Conservation (phyloP, 2,888 invertebrate species). For the Caenorhabditis afra region DNA sequence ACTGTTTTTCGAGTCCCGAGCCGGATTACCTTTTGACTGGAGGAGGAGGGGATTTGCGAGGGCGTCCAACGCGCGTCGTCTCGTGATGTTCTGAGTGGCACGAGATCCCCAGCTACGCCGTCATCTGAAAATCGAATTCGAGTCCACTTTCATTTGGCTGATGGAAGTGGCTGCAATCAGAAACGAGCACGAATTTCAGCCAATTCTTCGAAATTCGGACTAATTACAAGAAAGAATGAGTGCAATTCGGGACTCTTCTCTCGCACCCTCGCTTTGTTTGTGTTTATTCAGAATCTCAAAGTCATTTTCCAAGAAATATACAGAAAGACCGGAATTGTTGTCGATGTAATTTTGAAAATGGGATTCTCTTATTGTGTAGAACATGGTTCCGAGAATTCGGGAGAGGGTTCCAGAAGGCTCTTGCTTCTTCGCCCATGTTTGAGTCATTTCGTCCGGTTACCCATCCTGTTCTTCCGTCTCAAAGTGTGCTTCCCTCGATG, state of each 20-base stretch:
- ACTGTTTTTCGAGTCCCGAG: slow-evolving; percentile 6
- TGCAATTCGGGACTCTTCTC: neutral
- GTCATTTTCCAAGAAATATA: too few species aligned
- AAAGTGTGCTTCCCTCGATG: slow-evolving; percentile 13
- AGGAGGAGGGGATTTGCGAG: neutral
- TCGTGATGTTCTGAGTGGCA: slow-evolving; percentile 13
- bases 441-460: slow-evolving; percentile 24
- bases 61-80: neutral
- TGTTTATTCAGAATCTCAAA: neutral
- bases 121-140: slow-evolving; percentile 9
- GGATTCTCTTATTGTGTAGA: too few species aligned
- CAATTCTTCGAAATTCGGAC: neutral
- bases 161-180: slow-evolving; percentile 14
- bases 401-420: too few species aligned
- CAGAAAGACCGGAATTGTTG: too few species aligned
- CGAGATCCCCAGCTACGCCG: neutral
- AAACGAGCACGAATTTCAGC: neutral
- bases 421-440: too few species aligned
- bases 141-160: slow-evolving; percentile 13
- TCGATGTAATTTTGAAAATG: too few species aligned
- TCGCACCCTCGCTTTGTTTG: neutral
- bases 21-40: neutral
- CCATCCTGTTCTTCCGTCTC: slow-evolving; percentile 5
- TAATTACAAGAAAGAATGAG: neutral
- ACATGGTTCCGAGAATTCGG: too few species aligned